Percentiles rank a stretch among this genome's conserved stretches.
Conservation (phyloP, 2,888 invertebrate genomes). For the Clusia tigrina region DNA sequence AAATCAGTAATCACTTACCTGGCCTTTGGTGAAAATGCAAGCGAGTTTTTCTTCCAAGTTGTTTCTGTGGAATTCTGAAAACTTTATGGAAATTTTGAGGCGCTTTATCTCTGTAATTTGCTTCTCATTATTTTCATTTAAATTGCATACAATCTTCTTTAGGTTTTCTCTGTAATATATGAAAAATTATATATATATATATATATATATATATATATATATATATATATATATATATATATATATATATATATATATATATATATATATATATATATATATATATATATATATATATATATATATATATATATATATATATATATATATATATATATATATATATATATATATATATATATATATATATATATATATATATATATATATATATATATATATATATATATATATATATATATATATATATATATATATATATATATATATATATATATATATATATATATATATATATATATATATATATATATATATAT, state of each 20-base stretch:
- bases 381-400: background rate
- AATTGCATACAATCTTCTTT: no score
- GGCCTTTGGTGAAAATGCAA: no score
- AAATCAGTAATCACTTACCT: no score
- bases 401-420: background rate
- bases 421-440: background rate
- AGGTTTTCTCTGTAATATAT: no score
- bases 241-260: no score
- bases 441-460: constrained; percentile 10
- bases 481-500: constrained; percentile 8
- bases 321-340: constrained; percentile 11
- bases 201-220: background rate
- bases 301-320: constrained; percentile 13
- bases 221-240: background rate
- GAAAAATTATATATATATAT: background rate
- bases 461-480: constrained; percentile 5
- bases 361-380: constrained; percentile 16
- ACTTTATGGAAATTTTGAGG: no score
- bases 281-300: no score
- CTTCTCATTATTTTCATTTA: no score
- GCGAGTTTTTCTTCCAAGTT: no score
- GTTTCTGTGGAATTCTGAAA: no score
- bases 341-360: background rate
- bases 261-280: no score
- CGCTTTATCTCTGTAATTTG: no score